Evolutionary conservation across 1,140 invertebrate species (phyloP), one percentile per base, ranked within the genome.

Genomic region (Saxidomus purpurata): DNA sequence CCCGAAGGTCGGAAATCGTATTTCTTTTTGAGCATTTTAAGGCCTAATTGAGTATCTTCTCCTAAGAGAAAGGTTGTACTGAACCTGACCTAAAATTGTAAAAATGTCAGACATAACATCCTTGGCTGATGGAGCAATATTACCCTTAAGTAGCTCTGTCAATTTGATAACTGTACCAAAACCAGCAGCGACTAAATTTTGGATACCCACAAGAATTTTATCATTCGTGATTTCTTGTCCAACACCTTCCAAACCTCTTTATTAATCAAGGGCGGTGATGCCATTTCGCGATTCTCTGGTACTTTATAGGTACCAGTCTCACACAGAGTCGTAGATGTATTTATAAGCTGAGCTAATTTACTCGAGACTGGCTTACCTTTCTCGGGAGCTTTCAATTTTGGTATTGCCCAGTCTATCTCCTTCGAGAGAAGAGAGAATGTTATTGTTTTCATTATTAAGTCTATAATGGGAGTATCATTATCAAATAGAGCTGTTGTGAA

Each of bases 111-210:
- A 28, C 0, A 85, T 38, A 17, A 49, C n/a, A 43, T 1, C 11
- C n/a, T 85, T 71, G 1, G 28, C 13, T 17, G 47, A 8, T 2
- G n/a, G 11, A 36, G 55, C 59, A 22, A 61, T 87, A 0, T 87
- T 71, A 25, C 25, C 52, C 55, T 63, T 87, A 22, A 79, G 19
- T 49, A 87, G 31, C 6, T 36, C 55, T 15, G 74, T 34, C 19
- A 87, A 63, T 28, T 79, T 77, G 43, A 77, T 63, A 47, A 77
- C 49, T 15, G 49, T 31, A 17, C 15, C 74, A 59, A 87, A 17
- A 22, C 71, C 74, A 8, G 83, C 43, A 25, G 69, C 83, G 9
- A 86, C 83, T 38, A 86, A 76, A 59, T 74, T 74, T 47, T 87
- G 85, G 47, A 79, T 87, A 34, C 61, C 74, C 25, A 38, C 52